These are phyloP conservation scores for Enteromius afrohamiltoni DNA, from an alignment of 2,797 vertebrate genomes.

Conservation along the genomic window DNA sequence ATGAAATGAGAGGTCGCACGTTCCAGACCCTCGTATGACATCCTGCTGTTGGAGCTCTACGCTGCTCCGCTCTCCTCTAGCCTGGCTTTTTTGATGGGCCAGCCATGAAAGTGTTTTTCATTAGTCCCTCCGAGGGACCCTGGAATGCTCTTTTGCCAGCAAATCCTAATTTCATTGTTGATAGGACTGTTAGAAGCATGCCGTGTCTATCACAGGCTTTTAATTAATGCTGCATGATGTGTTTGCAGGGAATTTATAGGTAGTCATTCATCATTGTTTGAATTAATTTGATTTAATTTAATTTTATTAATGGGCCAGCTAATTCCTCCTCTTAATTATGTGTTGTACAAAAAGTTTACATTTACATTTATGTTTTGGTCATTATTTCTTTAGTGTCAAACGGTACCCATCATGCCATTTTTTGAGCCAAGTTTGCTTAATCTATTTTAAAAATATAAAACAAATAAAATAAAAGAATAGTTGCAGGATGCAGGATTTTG, in stretches of 20 bases:
- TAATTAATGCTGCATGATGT: conserved; percentile 79
- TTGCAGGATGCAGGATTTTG: background rate
- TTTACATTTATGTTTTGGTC: background rate
- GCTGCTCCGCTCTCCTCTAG: conserved; percentile 63
- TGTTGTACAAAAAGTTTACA: background rate
- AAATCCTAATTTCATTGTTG: conserved; percentile 79
- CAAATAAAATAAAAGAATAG: background rate
- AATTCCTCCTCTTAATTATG: background rate
- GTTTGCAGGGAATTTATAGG: conserved; percentile 74
- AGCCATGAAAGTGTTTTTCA: conserved; percentile 82
- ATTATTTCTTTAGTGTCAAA: background rate
- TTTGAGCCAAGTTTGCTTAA: background rate
- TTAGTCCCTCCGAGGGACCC: conserved; percentile 78
- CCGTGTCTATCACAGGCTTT: conserved; percentile 75
- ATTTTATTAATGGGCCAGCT: background rate
- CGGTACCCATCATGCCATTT: background rate
- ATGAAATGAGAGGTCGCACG: conserved; percentile 85
- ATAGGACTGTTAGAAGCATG: conserved; percentile 79
- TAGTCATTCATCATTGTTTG: conserved; percentile 36
- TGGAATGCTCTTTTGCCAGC: conserved; percentile 77
- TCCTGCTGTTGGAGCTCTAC: conserved; percentile 76
- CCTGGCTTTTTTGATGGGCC: conserved; percentile 72
- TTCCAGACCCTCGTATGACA: conserved; percentile 78
- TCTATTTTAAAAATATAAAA: no score
- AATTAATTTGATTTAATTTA: conserved; percentile 16